Conservation (phyloP, 2,113 vertebrate genomes). For the Mormyrus lacerda region DNA sequence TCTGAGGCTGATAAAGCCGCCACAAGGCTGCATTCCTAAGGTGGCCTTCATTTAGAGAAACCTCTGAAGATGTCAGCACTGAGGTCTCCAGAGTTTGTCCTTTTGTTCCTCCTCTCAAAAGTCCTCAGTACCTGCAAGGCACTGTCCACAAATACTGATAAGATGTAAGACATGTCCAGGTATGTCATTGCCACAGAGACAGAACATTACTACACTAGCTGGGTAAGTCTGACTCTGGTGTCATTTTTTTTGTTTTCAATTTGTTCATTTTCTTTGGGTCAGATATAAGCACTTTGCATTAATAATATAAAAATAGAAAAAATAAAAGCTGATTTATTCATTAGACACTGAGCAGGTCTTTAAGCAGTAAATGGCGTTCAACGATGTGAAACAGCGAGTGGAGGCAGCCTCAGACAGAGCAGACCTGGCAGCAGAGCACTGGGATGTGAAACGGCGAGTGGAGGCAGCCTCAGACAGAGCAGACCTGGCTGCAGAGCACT, state of each 20-base stretch:
- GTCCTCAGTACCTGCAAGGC: neutral
- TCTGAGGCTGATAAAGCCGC: conserved; percentile 7
- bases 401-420: too few relatives aligned
- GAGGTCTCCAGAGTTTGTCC: neutral
- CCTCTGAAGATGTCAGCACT: neutral
- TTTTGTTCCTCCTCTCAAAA: neutral
- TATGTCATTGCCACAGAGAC: neutral
- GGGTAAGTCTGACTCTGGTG: neutral
- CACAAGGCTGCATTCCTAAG: conserved; percentile 4
- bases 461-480: too few relatives aligned
- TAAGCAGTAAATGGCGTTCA: neutral
- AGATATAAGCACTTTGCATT: neutral
- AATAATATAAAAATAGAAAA: neutral
- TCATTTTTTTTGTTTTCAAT: neutral
- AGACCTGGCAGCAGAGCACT: neutral
- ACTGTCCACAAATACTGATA: neutral
- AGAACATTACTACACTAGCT: neutral
- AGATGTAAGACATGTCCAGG: neutral
- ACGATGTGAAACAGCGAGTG: neutral
- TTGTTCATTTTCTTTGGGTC: neutral
- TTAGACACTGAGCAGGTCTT: neutral
- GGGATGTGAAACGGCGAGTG: too few relatives aligned
- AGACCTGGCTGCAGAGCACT: too few relatives aligned
- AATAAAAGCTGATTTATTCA: neutral
- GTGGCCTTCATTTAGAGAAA: conserved; percentile 4